These are phyloP conservation scores for Bradysia coprophila DNA, from an alignment of 1,140 invertebrate species.

Conservation along the genomic window DNA sequence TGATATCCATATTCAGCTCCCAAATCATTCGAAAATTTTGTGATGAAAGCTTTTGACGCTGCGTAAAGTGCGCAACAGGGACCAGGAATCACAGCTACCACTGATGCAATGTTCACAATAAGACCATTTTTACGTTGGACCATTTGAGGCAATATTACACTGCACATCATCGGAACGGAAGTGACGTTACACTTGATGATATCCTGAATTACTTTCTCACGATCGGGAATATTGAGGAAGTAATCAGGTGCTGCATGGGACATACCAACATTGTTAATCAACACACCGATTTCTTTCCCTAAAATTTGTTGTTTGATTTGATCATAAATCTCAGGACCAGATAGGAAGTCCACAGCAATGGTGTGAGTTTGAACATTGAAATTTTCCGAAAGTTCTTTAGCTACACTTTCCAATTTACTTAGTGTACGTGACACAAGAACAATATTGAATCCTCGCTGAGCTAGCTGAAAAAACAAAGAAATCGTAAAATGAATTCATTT, in stretches of 20 bases:
- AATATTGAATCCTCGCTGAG: conserved; percentile 63
- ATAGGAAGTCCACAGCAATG: conserved; percentile 71
- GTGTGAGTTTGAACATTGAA: conserved; percentile 64
- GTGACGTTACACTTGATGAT: conserved; percentile 55
- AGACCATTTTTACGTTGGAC: conserved; percentile 64
- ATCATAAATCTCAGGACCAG: conserved; percentile 49
- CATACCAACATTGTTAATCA: too few relatives aligned
- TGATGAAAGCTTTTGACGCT: conserved; percentile 78
- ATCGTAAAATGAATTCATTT: too few relatives aligned
- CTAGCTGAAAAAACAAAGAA: too few relatives aligned
- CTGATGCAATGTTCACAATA: conserved; percentile 84
- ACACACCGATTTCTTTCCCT: conserved; percentile 74
- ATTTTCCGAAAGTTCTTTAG: conserved; percentile 59
- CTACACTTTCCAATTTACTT: conserved; percentile 61
- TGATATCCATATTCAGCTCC: conserved; percentile 54
- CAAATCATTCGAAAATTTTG: conserved; percentile 67
- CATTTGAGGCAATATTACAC: conserved; percentile 77
- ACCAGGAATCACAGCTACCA: conserved; percentile 54
- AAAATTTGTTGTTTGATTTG: conserved; percentile 53
- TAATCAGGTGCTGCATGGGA: conserved; percentile 79
- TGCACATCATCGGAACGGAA: conserved; percentile 62
- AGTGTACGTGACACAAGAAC: conserved; percentile 75
- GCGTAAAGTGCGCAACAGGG: conserved; percentile 77
- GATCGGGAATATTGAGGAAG: conserved; percentile 48
- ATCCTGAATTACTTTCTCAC: conserved; percentile 29